Base-by-base conservation (phyloP, 1,140 invertebrate species). In the Nymphalis io region DNA sequence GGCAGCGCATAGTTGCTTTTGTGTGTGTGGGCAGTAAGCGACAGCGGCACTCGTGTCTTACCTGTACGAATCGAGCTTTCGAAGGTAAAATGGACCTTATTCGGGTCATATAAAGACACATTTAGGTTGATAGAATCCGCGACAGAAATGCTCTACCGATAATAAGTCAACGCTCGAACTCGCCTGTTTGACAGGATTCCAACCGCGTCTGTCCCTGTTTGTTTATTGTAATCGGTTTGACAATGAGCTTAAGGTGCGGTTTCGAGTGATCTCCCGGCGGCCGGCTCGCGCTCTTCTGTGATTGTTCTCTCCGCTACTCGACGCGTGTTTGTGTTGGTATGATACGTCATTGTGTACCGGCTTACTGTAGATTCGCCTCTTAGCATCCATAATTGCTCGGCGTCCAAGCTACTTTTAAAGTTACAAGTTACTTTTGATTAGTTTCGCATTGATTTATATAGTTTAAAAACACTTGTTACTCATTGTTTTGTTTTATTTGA, bases 181-280 rank as follows among this genome's bases (percentile, higher is more conserved):
- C 86, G 89, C 89, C 87, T 85, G 89, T 91, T 91, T 89, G 89
- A 91, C 89, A 90, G 89, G 89, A 91, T 91, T 91, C 89, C 89
- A 91, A 89, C 89, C 87, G 87, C 89, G 85, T 89, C 88, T 90
- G 89, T 85, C 87, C 79, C 87, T 90, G 89, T 91, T 90, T 91
- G 88, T 91, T 91, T 89, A 91, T 91, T 89, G 89, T 90, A 91
- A 90, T 90, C 88, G 88, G 88, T 90, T 90, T 90, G 88, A 90
- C 88, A 90, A 91, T 89, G 88, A 88, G 89, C 89, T 91, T 91
- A 91, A 91, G 89, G 89, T 91, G 89, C 88, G 89, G 88, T 91
- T 91, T 91, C 87, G 85, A 89, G 85, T 91, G 89, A 90, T 91
- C 84, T 89, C 82, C 72, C 69, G 80, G 79, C 86, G 88, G 83